phyloP scores from a whole-genome alignment of 2,888 invertebrate genomes.

The Zootermopsis nevadensis region DNA sequence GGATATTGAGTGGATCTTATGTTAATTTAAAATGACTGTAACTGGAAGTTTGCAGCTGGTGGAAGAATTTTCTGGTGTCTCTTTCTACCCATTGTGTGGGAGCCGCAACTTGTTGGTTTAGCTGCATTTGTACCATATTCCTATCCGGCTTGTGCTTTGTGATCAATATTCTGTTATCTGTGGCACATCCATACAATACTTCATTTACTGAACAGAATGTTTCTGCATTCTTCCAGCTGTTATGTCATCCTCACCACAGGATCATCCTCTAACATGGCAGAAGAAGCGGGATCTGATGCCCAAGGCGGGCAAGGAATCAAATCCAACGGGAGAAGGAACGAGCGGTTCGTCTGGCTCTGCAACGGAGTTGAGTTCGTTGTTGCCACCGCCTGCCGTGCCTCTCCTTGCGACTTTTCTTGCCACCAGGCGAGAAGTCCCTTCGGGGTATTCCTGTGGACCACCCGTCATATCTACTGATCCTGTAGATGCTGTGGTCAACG shows the following conservation, averaged over 20 bases:
- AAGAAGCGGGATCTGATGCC: neutral
- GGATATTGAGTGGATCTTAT: no score
- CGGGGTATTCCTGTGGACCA: neutral
- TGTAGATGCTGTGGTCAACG: neutral
- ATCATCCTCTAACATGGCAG: neutral
- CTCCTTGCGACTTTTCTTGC: conserved; percentile 74
- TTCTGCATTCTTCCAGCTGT: neutral
- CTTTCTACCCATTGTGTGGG: no score
- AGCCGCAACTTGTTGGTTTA: no score
- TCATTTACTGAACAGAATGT: neutral
- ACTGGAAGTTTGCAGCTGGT: neutral
- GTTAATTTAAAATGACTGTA: no score
- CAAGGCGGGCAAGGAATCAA: neutral
- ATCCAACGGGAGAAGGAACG: neutral
- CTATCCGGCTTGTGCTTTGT: no score
- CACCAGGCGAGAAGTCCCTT: conserved; percentile 66
- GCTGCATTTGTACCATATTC: no score
- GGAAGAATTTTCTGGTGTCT: no score
- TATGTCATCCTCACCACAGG: neutral
- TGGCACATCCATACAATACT: no score
- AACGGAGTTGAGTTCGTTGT: conserved; percentile 73
- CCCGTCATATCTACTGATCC: neutral
- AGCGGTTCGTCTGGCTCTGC: conserved; percentile 69
- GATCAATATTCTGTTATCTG: no score
- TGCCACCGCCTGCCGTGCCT: conserved; percentile 70